A percentile compares a stretch with the other conserved stretches of the same genome.
These are phyloP conservation scores for Parelbella ahira DNA, from an alignment of 2,888 invertebrate species.

Conservation along the genomic window DNA sequence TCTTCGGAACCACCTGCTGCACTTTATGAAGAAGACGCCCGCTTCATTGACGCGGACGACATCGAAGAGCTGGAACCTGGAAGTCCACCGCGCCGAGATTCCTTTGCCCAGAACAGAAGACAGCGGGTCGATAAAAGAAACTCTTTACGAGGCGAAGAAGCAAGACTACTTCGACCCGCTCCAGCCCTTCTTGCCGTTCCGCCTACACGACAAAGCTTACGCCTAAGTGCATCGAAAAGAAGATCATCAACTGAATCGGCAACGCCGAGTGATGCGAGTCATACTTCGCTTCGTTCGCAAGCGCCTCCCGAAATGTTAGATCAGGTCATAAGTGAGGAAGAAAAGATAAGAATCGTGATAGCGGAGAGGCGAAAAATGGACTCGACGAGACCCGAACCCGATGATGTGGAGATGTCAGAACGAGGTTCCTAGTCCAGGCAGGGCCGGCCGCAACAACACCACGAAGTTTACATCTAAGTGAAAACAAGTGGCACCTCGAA, in stretches of 20 bases:
- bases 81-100: conserved; percentile 67
- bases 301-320: conserved; percentile 45
- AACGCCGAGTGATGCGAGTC: conserved; percentile 47
- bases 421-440: conserved; percentile 76
- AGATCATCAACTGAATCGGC: conserved; percentile 58
- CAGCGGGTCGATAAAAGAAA: conserved; percentile 68
- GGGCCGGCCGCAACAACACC: conserved; percentile 76
- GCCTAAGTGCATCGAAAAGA: conserved; percentile 47
- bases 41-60: conserved; percentile 82
- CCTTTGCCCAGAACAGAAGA: conserved; percentile 74
- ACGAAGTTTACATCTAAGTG: conserved; percentile 74
- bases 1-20: conserved; percentile 65
- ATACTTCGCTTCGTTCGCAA: conserved; percentile 43
- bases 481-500: conserved; percentile 31
- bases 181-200: conserved; percentile 62
- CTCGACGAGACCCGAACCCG: conserved; percentile 55
- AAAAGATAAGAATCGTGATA: conserved; percentile 82
- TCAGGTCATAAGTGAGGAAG: conserved; percentile 61
- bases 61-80: conserved; percentile 71
- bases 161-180: conserved; percentile 64
- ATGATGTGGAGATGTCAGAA: conserved; percentile 67
- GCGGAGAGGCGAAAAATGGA: conserved; percentile 82
- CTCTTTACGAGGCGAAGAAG: conserved; percentile 68
- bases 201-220: conserved; percentile 50
- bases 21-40: conserved; percentile 75